Evolutionary conservation across 1,140 invertebrate genomes (phyloP), one percentile per base, ranked within the genome.

Genomic region (Teleogryllus occipitalis): DNA sequence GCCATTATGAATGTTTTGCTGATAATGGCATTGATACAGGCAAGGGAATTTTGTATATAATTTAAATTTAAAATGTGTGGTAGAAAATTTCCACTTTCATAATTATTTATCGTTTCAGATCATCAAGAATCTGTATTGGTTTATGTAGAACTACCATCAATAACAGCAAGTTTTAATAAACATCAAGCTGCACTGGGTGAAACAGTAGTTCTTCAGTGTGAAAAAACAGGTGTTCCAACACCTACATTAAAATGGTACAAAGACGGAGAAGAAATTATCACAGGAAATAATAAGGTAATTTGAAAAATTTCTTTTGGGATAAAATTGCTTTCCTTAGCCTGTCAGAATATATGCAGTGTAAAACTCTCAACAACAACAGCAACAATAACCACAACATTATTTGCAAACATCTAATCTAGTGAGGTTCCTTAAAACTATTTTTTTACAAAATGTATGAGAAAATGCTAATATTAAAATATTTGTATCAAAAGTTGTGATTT

Each of bases 21-120:
- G 79, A 74, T 47, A 80, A 80, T 73, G 75, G 47, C 47, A 14
- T 77, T 48, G 79, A 80, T 27, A 47, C 22, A 8, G 79, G 79
- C 77, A 80, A 47, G 27, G 15, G 12, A 22, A 73, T 72, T 72
- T 78, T 47, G 46, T 22, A 7, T 5, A 73, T 21, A 47, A 5
- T 2, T 10, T 78, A 65, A 14, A 65, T 18, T 14, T 65, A 18
- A 65, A 14, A 65, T 65, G 18, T 7, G 1, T 10, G 10, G n/a
- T 47, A 27, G 74, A 14, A 12, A 75, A 14, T 47, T 10, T 65
- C 18, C 10, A 2, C 54, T 18, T 65, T 65, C 18, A 1, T 65
- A 65, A 65, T 14, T 65, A 65, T 14, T 14, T 65, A 14, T 46
- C 14, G 12, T 78, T 78, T 12, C 54, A 78, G 78, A 78, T 74